Evolutionary conservation across 2,888 invertebrate species (phyloP).

Genomic region (Trachelus iudaicus): DNA sequence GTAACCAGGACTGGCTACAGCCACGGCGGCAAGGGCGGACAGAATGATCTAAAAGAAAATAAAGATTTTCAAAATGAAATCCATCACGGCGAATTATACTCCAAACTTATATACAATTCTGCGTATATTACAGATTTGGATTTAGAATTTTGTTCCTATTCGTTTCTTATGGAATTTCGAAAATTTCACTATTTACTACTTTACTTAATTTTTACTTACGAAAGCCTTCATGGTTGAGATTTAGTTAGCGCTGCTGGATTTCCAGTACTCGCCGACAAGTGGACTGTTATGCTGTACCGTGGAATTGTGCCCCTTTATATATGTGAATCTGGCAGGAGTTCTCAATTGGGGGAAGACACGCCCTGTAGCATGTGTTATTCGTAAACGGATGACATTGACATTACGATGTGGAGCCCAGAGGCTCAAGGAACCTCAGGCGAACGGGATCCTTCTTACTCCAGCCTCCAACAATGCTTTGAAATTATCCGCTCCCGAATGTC

Average conservation of each 20-base stretch:
- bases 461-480: conserved; percentile 13
- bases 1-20: conserved; percentile 36
- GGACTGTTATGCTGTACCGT: conserved; percentile 53
- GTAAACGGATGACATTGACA: conserved; percentile 34
- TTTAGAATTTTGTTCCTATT: neutral
- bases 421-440: neutral
- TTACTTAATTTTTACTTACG: conserved; percentile 39
- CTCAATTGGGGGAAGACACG: conserved; percentile 49
- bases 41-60: conserved; percentile 36
- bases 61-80: neutral
- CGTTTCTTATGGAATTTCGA: neutral
- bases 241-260: conserved; percentile 52
- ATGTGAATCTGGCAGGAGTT: conserved; percentile 54
- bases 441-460: neutral
- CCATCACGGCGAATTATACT: neutral
- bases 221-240: conserved; percentile 46
- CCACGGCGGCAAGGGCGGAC: conserved; percentile 34
- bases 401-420: conserved; percentile 16
- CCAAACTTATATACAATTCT: neutral
- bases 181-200: neutral
- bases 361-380: conserved; percentile 46
- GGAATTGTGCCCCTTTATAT: conserved; percentile 54
- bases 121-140: neutral
- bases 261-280: conserved; percentile 60
- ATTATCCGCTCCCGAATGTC: conserved; percentile 28